Percentiles rank a stretch among this genome's conserved stretches.
phyloP scores from a whole-genome alignment of 2,797 vertebrate genomes.

The Phylloscopus collybita region DNA sequence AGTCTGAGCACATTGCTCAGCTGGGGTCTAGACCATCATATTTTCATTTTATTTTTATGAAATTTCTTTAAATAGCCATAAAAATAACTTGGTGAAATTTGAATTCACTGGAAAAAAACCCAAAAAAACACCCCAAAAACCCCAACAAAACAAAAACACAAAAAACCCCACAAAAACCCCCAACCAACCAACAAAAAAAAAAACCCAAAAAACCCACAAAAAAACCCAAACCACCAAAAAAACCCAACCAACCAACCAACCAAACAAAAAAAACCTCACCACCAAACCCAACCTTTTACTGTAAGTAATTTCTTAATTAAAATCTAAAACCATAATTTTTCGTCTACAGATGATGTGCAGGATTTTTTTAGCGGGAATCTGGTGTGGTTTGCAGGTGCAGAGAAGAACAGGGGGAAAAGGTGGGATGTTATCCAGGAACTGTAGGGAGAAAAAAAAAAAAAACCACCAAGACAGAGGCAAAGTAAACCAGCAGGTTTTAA shows the following conservation, averaged over 20 bases:
- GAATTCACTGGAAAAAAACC: not conserved
- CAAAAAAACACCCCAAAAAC: not conserved
- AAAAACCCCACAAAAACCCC: too few species aligned
- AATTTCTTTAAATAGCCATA: not conserved
- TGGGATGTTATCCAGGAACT: not conserved
- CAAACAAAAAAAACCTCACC: too few species aligned
- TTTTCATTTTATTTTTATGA: not conserved
- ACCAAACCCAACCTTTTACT: not conserved
- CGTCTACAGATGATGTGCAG: not conserved
- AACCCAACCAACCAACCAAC: too few species aligned
- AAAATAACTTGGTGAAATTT: constrained; percentile 13
- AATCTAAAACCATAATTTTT: not conserved
- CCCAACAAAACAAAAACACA: too few species aligned
- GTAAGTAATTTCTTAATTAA: constrained; percentile 1
- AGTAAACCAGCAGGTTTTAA: not conserved
- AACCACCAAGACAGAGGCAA: not conserved
- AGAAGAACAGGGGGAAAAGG: not conserved
- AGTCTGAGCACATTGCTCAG: constrained; percentile 2
- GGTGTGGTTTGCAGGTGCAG: not conserved
- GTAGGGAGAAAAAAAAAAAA: not conserved
- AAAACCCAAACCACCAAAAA: too few species aligned
- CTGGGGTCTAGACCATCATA: not conserved
- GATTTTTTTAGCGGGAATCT: not conserved
- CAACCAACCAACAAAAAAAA: too few species aligned
- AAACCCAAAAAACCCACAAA: too few species aligned